A percentile compares a stretch with the other conserved stretches of the same genome.
phyloP scores from a whole-genome alignment of 2,797 vertebrate species.

The Gymnopithys bicolor region DNA sequence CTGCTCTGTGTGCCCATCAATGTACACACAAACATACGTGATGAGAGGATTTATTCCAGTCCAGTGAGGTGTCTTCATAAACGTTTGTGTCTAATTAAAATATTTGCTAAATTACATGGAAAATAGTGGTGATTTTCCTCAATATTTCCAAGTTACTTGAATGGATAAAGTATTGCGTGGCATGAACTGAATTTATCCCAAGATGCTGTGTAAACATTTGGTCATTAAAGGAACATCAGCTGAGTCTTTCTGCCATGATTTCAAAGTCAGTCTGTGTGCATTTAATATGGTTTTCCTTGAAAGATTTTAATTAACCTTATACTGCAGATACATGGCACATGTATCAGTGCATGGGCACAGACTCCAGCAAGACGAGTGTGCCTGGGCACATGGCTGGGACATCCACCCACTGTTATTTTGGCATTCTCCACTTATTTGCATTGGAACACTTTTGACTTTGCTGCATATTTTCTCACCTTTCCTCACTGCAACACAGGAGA shows the following conservation, averaged over 20 bases:
- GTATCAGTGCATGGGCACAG: neutral
- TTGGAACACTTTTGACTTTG: neutral
- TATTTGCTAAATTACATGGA: neutral
- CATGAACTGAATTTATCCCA: neutral
- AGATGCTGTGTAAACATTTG: neutral
- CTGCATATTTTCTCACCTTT: neutral
- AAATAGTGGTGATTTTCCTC: neutral
- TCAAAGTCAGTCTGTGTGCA: neutral
- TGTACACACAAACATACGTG: neutral
- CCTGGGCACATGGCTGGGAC: neutral
- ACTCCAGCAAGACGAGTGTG: neutral
- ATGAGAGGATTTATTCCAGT: neutral
- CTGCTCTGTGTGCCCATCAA: rapidly evolving
- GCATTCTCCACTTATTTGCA: neutral
- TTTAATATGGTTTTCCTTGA: neutral
- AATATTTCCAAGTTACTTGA: neutral
- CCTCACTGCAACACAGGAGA: neutral
- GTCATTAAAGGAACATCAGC: neutral
- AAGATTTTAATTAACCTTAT: neutral
- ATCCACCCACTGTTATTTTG: neutral
- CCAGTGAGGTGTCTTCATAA: neutral
- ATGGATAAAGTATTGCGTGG: neutral
- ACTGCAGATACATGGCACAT: neutral
- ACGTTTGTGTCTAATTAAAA: neutral
- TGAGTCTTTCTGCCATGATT: neutral